Base-by-base conservation (phyloP, 1,140 invertebrate species). In the Drosophila carrolli region DNA sequence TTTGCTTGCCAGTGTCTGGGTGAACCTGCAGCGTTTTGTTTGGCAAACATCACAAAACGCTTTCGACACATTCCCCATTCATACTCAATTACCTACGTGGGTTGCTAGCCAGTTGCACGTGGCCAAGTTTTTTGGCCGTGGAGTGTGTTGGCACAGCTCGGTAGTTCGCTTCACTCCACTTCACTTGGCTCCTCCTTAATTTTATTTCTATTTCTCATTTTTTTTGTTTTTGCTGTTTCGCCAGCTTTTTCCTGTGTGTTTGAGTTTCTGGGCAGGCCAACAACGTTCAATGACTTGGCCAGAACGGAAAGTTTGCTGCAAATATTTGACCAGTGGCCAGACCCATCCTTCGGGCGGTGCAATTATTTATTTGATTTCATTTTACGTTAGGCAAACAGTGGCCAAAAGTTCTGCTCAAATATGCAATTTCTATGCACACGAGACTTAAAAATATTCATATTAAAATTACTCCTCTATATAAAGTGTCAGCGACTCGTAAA, bases 71-170 rank as follows among this genome's bases (percentile, higher is more conserved):
- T 88, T 88, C 72, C 83, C 62, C 81, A 89, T 89, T 89, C 84
- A 89, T 84, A 89, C 84, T 84, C 84, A 89, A 89, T 89, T 89
- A 89, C 84, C 80, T 84, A 83, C 83, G 83, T 86, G 82, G 82
- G 44, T 32, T 9, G 37, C 54, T 38, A 7, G 29, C 29, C 37
- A 44, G 47, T 57, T 71, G 61, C 47, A 56, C 60, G 59, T 67
- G 67, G 80, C 75, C 81, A 73, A 59, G 32, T 78, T 60, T 29
- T 47, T 47, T 23, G 44, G 11, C 32, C 29, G 8, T 35, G 53
- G 19, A 47, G 65, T 55, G 65, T 55, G 63, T 63, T 74, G 71
- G 50, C 43, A 56, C 29, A 40, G 29, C 59, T 13, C 7, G n/a
- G 29, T 19, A 29, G 62, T 41, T 57, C 53, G 43, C 58, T 53